Conservation (phyloP, 64 coral and sea anemone genomes). For the Platygyra sinensis region DNA sequence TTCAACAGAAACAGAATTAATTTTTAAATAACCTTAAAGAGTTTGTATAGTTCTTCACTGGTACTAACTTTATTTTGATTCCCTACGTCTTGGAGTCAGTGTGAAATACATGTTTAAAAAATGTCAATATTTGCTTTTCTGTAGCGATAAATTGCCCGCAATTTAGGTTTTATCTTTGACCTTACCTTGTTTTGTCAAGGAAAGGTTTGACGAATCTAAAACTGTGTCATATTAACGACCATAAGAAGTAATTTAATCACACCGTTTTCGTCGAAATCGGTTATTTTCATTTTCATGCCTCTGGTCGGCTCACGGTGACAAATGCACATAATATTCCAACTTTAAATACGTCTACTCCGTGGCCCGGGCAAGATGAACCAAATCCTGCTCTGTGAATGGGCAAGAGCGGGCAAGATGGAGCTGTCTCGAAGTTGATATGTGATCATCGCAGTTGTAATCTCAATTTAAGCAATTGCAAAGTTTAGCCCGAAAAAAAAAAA, state of each 20-base stretch:
- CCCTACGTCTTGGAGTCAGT: not conserved
- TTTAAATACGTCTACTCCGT: no score
- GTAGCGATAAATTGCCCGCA: not conserved
- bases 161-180: not conserved
- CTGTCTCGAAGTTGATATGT: no score
- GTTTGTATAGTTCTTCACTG: not conserved
- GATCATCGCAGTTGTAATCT: no score
- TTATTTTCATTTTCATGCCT: slow-evolving; percentile 32
- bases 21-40: not conserved
- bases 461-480: no score
- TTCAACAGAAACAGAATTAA: not conserved
- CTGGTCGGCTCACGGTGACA: slow-evolving; percentile 28
- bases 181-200: not conserved
- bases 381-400: no score
- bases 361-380: no score
- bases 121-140: not conserved
- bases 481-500: no score
- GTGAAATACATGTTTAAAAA: not conserved
- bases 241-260: slow-evolving; percentile 17
- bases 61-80: not conserved
- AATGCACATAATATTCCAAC: slow-evolving; percentile 7
- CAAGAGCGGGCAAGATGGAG: no score
- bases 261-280: slow-evolving; percentile 17
- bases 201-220: not conserved
- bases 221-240: slow-evolving; percentile 5